A percentile compares a stretch with the other conserved stretches of the same genome.
Conservation (phyloP, 2,888 invertebrate genomes). For the Tyria jacobaeae region DNA sequence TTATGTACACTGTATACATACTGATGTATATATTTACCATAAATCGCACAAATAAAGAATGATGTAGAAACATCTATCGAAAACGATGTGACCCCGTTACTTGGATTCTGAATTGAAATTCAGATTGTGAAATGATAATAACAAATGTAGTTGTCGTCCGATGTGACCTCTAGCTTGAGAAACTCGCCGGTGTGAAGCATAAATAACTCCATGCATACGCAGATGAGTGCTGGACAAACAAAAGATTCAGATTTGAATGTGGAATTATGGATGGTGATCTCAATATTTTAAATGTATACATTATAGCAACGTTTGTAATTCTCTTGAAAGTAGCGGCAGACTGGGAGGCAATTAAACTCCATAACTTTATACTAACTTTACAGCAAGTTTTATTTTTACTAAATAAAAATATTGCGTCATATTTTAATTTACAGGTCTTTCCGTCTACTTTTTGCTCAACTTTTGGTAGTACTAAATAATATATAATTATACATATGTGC, state of each 20-base stretch:
- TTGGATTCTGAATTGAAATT: constrained; percentile 79
- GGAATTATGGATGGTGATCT: constrained; percentile 74
- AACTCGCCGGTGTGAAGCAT: constrained; percentile 65
- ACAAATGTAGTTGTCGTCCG: constrained; percentile 78
- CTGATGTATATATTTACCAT: constrained; percentile 40
- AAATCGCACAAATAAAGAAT: constrained; percentile 63
- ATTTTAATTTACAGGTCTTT: constrained; percentile 17
- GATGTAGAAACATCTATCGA: constrained; percentile 73
- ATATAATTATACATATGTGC: background rate
- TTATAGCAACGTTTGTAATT: constrained; percentile 59
- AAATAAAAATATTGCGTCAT: constrained; percentile 16
- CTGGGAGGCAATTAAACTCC: constrained; percentile 32
- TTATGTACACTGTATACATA: constrained; percentile 22
- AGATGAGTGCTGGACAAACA: constrained; percentile 79
- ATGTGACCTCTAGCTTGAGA: constrained; percentile 75
- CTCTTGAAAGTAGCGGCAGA: constrained; percentile 48
- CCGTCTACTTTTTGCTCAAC: background rate
- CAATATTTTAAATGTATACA: constrained; percentile 74
- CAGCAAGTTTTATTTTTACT: constrained; percentile 22
- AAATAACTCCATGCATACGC: constrained; percentile 76
- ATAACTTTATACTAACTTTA: constrained; percentile 25
- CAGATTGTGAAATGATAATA: constrained; percentile 79
- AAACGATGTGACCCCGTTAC: constrained; percentile 82
- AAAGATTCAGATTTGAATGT: constrained; percentile 78
- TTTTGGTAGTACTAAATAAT: background rate